Percentiles rank a stretch among this genome's conserved stretches.
Conservation (phyloP, 2,113 vertebrate species). For the Cynoglossus semilaevis region DNA sequence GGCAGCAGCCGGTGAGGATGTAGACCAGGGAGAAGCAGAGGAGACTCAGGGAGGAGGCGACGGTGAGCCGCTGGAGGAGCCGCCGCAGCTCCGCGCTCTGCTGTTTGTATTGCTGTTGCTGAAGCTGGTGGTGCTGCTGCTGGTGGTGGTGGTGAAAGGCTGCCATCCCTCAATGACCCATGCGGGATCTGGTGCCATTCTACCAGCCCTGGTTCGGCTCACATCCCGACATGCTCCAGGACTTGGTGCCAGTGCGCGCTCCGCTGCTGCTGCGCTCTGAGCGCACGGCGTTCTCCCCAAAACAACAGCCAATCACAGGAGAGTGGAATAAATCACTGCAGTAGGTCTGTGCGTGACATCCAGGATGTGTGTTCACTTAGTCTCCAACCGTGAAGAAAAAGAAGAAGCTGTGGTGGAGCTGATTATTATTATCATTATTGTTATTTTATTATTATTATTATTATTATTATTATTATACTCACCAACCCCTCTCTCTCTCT, state of each 20-base stretch:
- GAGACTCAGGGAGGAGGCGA: slow-evolving; percentile 72
- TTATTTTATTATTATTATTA: too few species aligned
- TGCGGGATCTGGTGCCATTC: slow-evolving; percentile 64
- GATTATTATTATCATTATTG: too few species aligned
- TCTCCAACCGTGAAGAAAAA: slow-evolving; percentile 7
- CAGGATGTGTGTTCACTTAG: slow-evolving; percentile 22
- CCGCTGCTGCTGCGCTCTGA: slow-evolving; percentile 18
- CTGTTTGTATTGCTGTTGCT: slow-evolving; percentile 15
- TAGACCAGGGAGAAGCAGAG: slow-evolving; percentile 73
- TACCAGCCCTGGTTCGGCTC: slow-evolving; percentile 43
- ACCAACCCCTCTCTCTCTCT: slow-evolving; percentile 28
- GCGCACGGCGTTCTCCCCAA: slow-evolving; percentile 18
- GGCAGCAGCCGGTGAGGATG: slow-evolving; percentile 70
- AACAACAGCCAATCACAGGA: background rate
- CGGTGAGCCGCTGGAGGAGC: slow-evolving; percentile 70
- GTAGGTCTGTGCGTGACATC: slow-evolving; percentile 27
- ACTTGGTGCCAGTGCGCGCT: background rate
- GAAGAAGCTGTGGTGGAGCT: slow-evolving; percentile 33
- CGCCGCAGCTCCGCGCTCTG: slow-evolving; percentile 63
- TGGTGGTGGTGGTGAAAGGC: slow-evolving; percentile 56
- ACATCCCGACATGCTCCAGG: slow-evolving; percentile 35
- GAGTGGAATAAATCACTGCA: background rate
- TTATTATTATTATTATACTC: too few species aligned
- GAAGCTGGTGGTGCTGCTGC: slow-evolving; percentile 17
- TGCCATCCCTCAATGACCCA: slow-evolving; percentile 73